Base-by-base conservation (phyloP, 2,888 invertebrate genomes). In the Lasioglossum calceatum region DNA sequence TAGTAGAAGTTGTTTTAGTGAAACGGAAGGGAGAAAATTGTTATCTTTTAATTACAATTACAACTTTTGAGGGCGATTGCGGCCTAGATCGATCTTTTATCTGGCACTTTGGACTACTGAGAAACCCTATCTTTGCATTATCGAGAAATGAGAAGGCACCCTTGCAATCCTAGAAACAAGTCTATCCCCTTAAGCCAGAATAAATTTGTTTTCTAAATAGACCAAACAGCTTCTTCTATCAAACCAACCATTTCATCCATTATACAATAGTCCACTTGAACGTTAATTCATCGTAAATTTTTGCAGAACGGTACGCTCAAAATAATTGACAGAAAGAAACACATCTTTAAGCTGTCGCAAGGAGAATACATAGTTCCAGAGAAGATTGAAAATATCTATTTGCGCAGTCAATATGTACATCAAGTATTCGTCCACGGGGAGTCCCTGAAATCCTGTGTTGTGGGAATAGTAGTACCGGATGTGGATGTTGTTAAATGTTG, bases 281-380 rank as follows among this genome's bases (percentile, higher is more conserved):
- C 32, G 4, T 47, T 47, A 77, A 67, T 77, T 36, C 32, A 77
- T 4, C 14, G 1, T 47, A n/a, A 77, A 27, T 73, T 64, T 77
- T 96, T 96, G 72, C 95, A 97, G 97, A 99, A 99, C 95, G 99
- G 99, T 80, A 98, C 98, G 16, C 95, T 99, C 90, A 99, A 98
- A 96, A 99, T 99, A 91, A 99, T 99, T 92, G 99, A 99, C 96
- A 97, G 99, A 93, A 98, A 98, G 96, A 99, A 99, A 96, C 99
- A 99, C 96, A 99, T 99, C 93, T 99, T 99, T 96, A 99, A 99
- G 96, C 96, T 99, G 89, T 98, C 99, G 74, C 98, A 99, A 96
- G 99, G 99, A 89, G 99, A 99, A 96, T 99, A 99, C 95, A 98
- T 99, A 94, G 99, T 99, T 93, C 99, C 99, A 88, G 99, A 99